phyloP scores from a whole-genome alignment of 2,797 vertebrate genomes.

The Fistularia commersonii region DNA sequence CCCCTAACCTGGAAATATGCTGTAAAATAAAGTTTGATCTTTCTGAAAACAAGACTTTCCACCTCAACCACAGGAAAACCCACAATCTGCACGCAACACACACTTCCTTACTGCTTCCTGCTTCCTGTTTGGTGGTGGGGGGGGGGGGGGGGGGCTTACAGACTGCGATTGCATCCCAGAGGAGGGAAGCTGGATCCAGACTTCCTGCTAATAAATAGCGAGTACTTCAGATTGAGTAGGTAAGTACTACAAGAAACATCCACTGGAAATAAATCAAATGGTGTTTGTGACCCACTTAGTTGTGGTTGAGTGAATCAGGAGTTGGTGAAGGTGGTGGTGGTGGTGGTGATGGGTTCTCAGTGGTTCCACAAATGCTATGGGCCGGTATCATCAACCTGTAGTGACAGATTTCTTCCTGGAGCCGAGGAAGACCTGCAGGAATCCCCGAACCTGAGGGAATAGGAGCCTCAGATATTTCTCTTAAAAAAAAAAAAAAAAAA shows the following conservation, averaged over 20 bases:
- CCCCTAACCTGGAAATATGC: conserved; percentile 18
- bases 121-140: conserved; percentile 47
- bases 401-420: too few relatives aligned
- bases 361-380: too few relatives aligned
- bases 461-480: too few relatives aligned
- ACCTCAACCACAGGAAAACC: conserved; percentile 50
- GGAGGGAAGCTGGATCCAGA: conserved; percentile 26
- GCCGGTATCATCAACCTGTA: too few relatives aligned
- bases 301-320: too few relatives aligned
- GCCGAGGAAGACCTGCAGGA: too few relatives aligned
- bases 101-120: conserved; percentile 66
- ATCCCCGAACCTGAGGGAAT: too few relatives aligned
- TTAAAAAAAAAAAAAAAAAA: too few relatives aligned
- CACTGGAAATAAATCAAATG: too few relatives aligned
- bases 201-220: conserved; percentile 28
- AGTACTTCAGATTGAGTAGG: conserved; percentile 1
- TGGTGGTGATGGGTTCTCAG: too few relatives aligned
- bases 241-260: not conserved
- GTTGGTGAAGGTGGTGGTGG: too few relatives aligned
- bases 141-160: conserved; percentile 38
- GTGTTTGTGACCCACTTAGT: too few relatives aligned
- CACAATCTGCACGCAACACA: conserved; percentile 62
- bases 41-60: conserved; percentile 20
- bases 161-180: conserved; percentile 25
- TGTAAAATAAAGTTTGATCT: conserved; percentile 25